phyloP scores from a whole-genome alignment of 1,140 invertebrate species.

The Calosoma granatense region DNA sequence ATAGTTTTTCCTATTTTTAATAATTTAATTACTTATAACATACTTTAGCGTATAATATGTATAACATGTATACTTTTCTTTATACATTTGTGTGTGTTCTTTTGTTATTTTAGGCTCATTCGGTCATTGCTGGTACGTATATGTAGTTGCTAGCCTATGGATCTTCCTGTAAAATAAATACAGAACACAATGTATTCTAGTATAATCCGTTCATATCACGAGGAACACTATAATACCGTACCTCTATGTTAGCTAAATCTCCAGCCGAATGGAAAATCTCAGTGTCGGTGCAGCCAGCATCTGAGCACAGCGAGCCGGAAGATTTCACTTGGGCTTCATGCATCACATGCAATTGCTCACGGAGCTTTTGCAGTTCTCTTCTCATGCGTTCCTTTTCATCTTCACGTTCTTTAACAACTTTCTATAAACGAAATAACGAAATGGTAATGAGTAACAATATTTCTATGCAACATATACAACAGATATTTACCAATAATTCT shows the following conservation, averaged over 20 bases:
- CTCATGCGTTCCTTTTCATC: constrained; percentile 63
- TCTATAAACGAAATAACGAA: constrained; percentile 40
- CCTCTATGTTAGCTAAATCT: constrained; percentile 28
- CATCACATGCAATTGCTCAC: constrained; percentile 60
- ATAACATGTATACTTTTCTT: background rate
- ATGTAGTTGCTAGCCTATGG: background rate
- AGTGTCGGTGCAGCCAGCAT: constrained; percentile 23
- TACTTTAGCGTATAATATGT: constrained; percentile 1
- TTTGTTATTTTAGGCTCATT: background rate
- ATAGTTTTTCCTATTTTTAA: constrained; percentile 1
- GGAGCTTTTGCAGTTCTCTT: constrained; percentile 55
- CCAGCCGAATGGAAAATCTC: constrained; percentile 14
- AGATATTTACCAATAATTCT: constrained; percentile 41
- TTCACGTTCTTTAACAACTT: constrained; percentile 60
- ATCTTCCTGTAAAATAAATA: background rate
- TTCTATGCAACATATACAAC: constrained; percentile 2
- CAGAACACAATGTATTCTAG: no score
- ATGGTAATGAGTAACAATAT: constrained; percentile 12
- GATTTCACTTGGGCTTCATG: constrained; percentile 33
- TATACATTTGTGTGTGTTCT: background rate
- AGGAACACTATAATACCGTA: constrained; percentile 7
- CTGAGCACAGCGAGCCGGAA: constrained; percentile 11
- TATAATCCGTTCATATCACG: background rate
- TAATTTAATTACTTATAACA: constrained; percentile 7
- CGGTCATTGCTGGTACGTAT: background rate